These are phyloP conservation scores for Xanthia icteritia DNA, from an alignment of 2,888 invertebrate species.

Conservation along the genomic window DNA sequence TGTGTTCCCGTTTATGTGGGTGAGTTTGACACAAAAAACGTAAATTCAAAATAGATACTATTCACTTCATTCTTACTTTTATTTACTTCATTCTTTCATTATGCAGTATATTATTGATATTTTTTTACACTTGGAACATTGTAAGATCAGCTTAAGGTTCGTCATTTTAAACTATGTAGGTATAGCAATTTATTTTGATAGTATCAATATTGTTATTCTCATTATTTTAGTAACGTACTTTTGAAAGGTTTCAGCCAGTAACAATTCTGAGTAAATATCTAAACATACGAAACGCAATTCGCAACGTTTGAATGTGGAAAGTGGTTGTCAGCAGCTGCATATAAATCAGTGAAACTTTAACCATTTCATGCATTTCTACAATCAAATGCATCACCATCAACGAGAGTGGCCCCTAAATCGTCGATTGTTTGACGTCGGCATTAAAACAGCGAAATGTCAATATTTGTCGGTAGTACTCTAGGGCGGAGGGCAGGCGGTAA, in stretches of 20 bases:
- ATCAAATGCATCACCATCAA: conserved; percentile 60
- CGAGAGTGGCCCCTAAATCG: conserved; percentile 79
- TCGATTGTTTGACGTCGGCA: conserved; percentile 90
- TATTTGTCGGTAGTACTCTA: conserved; percentile 82
- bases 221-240: neutral
- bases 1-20: conserved; percentile 55
- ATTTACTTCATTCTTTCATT: neutral
- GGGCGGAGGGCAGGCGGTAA: conserved; percentile 81
- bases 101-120: neutral
- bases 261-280: neutral
- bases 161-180: neutral
- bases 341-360: neutral
- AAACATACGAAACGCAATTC: neutral
- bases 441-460: conserved; percentile 90
- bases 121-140: neutral
- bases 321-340: neutral
- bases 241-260: neutral
- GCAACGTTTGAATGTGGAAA: neutral
- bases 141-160: neutral
- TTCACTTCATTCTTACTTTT: neutral
- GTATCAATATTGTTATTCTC: neutral
- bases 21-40: conserved; percentile 54
- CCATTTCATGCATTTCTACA: too few species aligned
- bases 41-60: neutral
- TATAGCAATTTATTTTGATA: neutral